Evolutionary conservation across 2,113 vertebrate species (phyloP), one percentile per base, ranked within the genome.

Genomic region (Isichthys henryi): DNA sequence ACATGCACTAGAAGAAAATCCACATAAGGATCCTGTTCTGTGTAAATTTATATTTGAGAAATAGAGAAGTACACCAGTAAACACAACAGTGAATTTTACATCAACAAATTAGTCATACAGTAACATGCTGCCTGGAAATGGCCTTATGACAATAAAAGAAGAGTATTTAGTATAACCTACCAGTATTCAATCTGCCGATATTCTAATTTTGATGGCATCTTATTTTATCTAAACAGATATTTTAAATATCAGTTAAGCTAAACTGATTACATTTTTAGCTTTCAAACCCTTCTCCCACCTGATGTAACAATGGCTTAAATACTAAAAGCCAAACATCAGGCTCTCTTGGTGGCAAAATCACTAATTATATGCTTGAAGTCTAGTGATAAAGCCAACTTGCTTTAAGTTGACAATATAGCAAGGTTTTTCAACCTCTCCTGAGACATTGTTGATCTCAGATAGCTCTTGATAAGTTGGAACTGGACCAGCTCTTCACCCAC

Each of bases 371-470:
- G 21, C 23, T 62, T 62, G 21, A 91, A 89, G 85, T 91, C 86
- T 10, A 89, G 27, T n/a, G 50, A 48, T 84, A 8, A 84, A 66
- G 90, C 89, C 58, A 90, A 74, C 39, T 89, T 50, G 15, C 77
- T 88, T 89, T 91, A 90, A 88, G 48, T 89, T 23, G 89, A 90
- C 35, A 91, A 56, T 46, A 90, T 58, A 9, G 90, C 91, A 89
- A 90, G 90, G 52, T 86, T 91, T 58, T 88, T 85, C 19, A 90
- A 11, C 74, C 90, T 91, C 4, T 90, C 88, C 86, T 91, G 88
- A 35, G 77, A 89, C 89, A 90, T 66, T 74, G 87, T 88, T 50
- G 88, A 87, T 35, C 89, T 91, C 80, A 89, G 43, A 35, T 90
- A 74, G 87, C 77, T 90, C 66, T 85, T 90, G 19, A 91, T 39